Evolutionary conservation across 2,888 invertebrate genomes (phyloP), one percentile per base, ranked within the genome.

Genomic region (Lepidocyrtoides sp.): DNA sequence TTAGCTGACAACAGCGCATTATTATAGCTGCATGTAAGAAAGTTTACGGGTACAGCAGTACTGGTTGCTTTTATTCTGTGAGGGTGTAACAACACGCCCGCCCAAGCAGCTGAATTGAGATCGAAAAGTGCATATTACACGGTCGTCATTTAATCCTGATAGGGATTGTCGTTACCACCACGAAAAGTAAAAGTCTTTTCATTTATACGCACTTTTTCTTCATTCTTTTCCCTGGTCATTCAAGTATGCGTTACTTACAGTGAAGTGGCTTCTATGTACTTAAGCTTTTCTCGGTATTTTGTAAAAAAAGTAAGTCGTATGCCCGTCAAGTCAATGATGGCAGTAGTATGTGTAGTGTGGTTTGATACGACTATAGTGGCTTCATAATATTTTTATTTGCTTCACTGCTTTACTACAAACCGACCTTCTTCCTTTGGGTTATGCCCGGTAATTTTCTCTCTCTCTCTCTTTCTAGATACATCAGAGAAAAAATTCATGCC

Each of bases 111-210:
- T 12, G 82, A 82, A 89, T 75, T 75, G 82, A 75, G 60, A 83
- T 83, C 82, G 83, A 89, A 82, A 83, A 89, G 89, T 83, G 60
- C 75, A 89, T 83, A 75, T 89, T 83, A 89, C 82, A 57, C 72
- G 57, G 75, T 83, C 20, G 48, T 89, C 83, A 83, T 72, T 89
- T 89, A 89, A 89, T 89, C 89, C 75, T 48, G 89, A 89, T 82
- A 72, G 44, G 10, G 57, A 83, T 89, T 83, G 89, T 60, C 26
- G 79, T 57, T 69, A 82, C 75, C 89, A 83, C 72, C 20, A n/a
- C n/a, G n/a, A n/a, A 89, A 72, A 89, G 82, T 60, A 36, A 54
- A 66, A 51, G 17, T 17, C 32, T 57, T 29, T 57, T 48, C 60
- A 83, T 82, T 83, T 60, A 89, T 89, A 88, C 81, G 54, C 88